Base-by-base conservation (phyloP, 2,888 invertebrate genomes). In the Protophormia terraenovae region DNA sequence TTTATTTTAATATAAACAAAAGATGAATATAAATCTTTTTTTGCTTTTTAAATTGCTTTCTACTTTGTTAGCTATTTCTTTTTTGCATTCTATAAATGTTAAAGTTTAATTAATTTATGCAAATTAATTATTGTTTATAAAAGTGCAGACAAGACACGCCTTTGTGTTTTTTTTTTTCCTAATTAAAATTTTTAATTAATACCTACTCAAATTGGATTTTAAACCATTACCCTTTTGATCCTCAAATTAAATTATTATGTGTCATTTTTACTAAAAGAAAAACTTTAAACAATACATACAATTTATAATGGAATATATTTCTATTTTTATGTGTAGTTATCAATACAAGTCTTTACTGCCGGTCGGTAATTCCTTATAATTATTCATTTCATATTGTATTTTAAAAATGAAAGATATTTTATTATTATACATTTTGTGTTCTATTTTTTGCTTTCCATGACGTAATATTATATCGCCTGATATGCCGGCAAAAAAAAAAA, bases 381-480 rank as follows among this genome's bases (percentile, higher is more conserved):
- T 19, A 66, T 45, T 24, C 16, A 58, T 58, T n/a, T 16, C 58
- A 12, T 14, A 24, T 58, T 58, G n/a, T 58, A 16, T 58, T n/a
- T n/a, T n/a, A n/a, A 16, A 58, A 29, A 58, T n/a, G 16, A 58
- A 58, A 35, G 22, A 45, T 27, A 41, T 27, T 16, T 66, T 45
- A 47, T 45, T 69, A 7, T 24, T n/a, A 29, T 16, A 53, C 7
- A 7, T 24, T 45, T 69, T 72, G 14, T 62, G 38, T 32, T 19
- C 14, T 41, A 1, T 66, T 66, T 35, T 60, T 35, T 60, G 53
- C 38, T 72, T 72, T 58, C 45, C 19, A 41, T 60, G 76, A 84
- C 76, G 80, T 58, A 69, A 72, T 45, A 53, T 22, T 64, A 66
- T 77, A 84, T 84, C 64, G 80, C 60, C 76, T 72, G 80, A 84